A percentile compares a stretch with the other conserved stretches of the same genome.
Conservation (phyloP, 92 coral and sea anemone genomes). For the Paragorgia papillata region DNA sequence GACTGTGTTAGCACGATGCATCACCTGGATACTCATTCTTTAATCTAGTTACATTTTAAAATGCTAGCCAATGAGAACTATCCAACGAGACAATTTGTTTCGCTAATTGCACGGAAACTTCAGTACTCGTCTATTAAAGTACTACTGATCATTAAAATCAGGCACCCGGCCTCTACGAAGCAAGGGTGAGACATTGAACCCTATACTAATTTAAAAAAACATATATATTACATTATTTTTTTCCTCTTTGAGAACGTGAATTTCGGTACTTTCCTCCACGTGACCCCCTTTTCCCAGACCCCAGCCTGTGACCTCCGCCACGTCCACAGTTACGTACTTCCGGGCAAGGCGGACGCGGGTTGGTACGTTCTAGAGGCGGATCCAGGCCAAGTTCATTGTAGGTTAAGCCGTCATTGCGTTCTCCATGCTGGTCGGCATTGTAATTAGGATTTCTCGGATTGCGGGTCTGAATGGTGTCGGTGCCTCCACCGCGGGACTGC, state of each 20-base stretch:
- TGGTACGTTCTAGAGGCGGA: not conserved
- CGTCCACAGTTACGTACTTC: not conserved
- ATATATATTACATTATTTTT: no score
- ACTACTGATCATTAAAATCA: no score
- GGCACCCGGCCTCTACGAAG: no score
- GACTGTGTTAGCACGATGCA: no score
- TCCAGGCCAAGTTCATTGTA: not conserved
- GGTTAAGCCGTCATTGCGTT: not conserved
- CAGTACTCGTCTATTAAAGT: no score
- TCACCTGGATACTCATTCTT: no score
- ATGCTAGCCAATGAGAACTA: no score
- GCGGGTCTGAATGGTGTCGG: conserved; percentile 15
- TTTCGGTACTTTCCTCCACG: not conserved
- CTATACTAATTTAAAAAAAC: no score
- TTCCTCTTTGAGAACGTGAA: not conserved
- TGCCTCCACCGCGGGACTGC: conserved; percentile 4
- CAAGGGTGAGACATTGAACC: no score
- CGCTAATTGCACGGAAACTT: no score
- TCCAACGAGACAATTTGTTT: no score
- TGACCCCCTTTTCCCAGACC: not conserved
- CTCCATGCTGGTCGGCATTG: not conserved
- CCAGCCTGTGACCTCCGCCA: not conserved
- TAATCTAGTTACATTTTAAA: no score
- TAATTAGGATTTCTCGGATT: not conserved
- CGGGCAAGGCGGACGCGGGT: not conserved